Evolutionary conservation across 1,140 invertebrate genomes (phyloP), one percentile per base, ranked within the genome.

Genomic region (Linepithema humile): DNA sequence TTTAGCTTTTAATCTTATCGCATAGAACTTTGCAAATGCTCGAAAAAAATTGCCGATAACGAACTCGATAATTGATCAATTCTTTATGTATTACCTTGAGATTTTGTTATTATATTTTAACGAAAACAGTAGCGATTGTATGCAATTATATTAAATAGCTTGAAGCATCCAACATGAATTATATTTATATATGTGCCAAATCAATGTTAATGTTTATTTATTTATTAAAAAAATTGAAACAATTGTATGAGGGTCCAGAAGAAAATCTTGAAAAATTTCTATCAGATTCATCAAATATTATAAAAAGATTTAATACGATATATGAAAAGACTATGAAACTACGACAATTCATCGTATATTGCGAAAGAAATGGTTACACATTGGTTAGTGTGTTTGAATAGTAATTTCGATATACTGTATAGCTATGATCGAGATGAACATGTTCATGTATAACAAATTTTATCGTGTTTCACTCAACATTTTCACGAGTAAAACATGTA

Each of bases 71-170:
- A 82, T 48, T 40, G 38, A 48, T 70, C 69, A 50, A 3, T n/a
- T 74, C 35, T 15, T 35, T 26, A 60, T 43, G 55, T 38, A 43
- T 82, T 35, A 78, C 32, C 10, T 69, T 17, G n/a, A 48, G 17
- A 29, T 55, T 40, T 80, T 80, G 67, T 67, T 77, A 10, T 50
- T 55, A 55, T 26, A 23, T 23, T 43, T 32, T 55, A 17, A 40
- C 29, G 12, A 55, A 32, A 69, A 12, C 64, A 29, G 69, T 26
- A 48, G 64, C 62, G 64, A 17, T 80, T 80, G 48, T 32, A 48
- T 82, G 85, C 65, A 78, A 88, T 84, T 88, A 91, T 91, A 91
- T 91, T 89, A 90, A 72, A 84, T 85, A 77, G 57, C 45, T 57
- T 55, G 38, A 86, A 60, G 17, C 23, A 53, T 50, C 23, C 60